These are phyloP conservation scores for Xylocampa areola DNA, from an alignment of 2,888 invertebrate species.

Conservation along the genomic window DNA sequence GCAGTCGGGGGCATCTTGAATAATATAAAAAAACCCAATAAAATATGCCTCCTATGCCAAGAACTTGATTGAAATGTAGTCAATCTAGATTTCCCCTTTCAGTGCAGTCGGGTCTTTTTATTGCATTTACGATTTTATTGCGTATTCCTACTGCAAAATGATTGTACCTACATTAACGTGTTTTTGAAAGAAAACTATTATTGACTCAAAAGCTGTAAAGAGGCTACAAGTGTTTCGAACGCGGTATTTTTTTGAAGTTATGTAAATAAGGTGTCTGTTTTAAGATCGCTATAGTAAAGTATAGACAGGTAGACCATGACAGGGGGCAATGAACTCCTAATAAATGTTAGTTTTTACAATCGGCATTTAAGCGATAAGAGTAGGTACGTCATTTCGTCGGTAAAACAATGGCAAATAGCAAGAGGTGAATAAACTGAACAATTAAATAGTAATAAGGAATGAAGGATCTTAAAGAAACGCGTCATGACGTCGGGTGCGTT, in stretches of 20 bases:
- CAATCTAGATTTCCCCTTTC: no score
- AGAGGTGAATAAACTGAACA: slow-evolving; percentile 35
- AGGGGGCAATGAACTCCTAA: slow-evolving; percentile 47
- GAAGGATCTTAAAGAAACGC: not conserved
- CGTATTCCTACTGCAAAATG: no score
- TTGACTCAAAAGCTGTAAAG: slow-evolving; percentile 31
- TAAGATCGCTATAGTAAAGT: slow-evolving; percentile 22
- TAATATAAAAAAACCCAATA: no score
- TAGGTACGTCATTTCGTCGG: slow-evolving; percentile 29
- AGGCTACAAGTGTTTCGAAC: slow-evolving; percentile 25
- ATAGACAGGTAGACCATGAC: slow-evolving; percentile 44
- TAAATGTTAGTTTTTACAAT: slow-evolving; percentile 43
- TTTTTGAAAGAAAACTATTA: slow-evolving; percentile 24
- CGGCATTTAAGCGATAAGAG: slow-evolving; percentile 39
- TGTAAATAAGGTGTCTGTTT: slow-evolving; percentile 45
- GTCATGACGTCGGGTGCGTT: no score
- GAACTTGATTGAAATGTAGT: no score
- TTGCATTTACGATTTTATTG: no score
- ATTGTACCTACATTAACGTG: no score
- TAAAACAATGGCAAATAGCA: slow-evolving; percentile 45
- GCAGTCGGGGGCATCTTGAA: no score
- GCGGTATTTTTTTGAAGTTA: slow-evolving; percentile 42
- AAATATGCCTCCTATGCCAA: no score
- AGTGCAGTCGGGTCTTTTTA: no score
- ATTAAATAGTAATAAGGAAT: slow-evolving; percentile 13